Evolutionary conservation across 2,797 vertebrate genomes (phyloP).

Genomic region (Anabas testudineus): DNA sequence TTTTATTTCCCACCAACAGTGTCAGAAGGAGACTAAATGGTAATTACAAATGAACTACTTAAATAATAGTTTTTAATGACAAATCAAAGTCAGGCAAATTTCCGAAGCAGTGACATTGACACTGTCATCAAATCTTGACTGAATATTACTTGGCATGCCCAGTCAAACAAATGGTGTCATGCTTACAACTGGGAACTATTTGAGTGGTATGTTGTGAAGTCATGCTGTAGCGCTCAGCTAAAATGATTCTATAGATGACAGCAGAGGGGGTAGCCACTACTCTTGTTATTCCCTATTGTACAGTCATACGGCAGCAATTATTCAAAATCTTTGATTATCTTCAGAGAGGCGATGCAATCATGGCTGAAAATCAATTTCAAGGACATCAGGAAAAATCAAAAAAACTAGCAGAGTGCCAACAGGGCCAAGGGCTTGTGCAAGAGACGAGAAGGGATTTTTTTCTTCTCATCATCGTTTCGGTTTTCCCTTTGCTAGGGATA

Average conservation of each 20-base stretch:
- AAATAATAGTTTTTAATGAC: slow-evolving; percentile 30
- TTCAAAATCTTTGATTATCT: slow-evolving; percentile 84
- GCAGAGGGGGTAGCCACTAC: slow-evolving; percentile 68
- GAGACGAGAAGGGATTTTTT: slow-evolving; percentile 65
- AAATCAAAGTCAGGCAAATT: slow-evolving; percentile 19
- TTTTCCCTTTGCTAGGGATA: slow-evolving; percentile 78
- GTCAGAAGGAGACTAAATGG: slow-evolving; percentile 4
- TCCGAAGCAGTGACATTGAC: slow-evolving; percentile 38
- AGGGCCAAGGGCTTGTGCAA: slow-evolving; percentile 78
- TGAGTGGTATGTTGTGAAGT: slow-evolving; percentile 80
- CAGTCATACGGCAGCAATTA: slow-evolving; percentile 82
- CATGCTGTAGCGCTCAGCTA: slow-evolving; percentile 67
- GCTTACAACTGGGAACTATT: slow-evolving; percentile 79
- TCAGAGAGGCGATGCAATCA: slow-evolving; percentile 81
- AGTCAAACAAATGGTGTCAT: slow-evolving; percentile 65
- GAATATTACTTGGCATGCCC: slow-evolving; percentile 55
- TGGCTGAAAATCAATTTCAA: slow-evolving; percentile 86
- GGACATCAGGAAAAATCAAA: slow-evolving; percentile 84
- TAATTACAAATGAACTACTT: slow-evolving; percentile 29
- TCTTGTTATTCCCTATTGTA: slow-evolving; percentile 72
- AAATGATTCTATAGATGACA: slow-evolving; percentile 69
- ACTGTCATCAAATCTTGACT: slow-evolving; percentile 40
- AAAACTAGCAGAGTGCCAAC: slow-evolving; percentile 75
- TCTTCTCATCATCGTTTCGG: slow-evolving; percentile 70
- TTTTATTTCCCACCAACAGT: slow-evolving; percentile 1